Base-by-base conservation (phyloP, 2,797 vertebrate genomes). In the Buceros bicornis region DNA sequence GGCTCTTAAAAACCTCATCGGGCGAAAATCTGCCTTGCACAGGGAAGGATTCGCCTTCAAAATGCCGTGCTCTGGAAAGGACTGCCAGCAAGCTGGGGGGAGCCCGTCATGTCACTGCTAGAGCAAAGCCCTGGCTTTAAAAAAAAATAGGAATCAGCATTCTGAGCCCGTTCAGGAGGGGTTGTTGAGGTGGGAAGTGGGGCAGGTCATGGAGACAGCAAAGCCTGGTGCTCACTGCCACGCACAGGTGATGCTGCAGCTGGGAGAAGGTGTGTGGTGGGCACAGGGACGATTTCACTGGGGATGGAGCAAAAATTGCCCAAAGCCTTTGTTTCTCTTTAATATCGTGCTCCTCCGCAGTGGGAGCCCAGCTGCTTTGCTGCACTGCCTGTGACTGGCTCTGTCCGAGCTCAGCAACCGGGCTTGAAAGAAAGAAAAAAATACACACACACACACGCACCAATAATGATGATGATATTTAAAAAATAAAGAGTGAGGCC, bases 161-260 rank as follows among this genome's bases (percentile, higher is more conserved):
- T 31, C 53, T 2, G 1, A 80, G n/a, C n/a, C 26, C 5, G 0
- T 45, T 71, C 26, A 56, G 58, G 53, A 65, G 12, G 53, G 21
- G 5, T 18, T 58, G 35, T 58, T 86, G 50, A 53, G 31, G 48
- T 51, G 22, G 25, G 33, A 88, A 77, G n/a, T 3, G 3, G 33
- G 56, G 11, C 67, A 57, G 25, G 69, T 58, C 33, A n/a, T 0
- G 0, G 33, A 14, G 13, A 12, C 0, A 0, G 28, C 79, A 64
- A 71, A 85, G 42, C 51, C 42, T 2, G 1, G 11, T 3, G 4
- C 78, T 73, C 3, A 8, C n/a, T 6, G 1, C 50, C 20, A 6
- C 20, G 20, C 14, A 1, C 10, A 70, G 70, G 53, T 6, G 16
- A 15, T 48, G 50, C 21, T 72, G 62, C 29, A 15, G 1, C 29